Evolutionary conservation across 2,797 vertebrate species (phyloP).

Genomic region (Alosa sapidissima): DNA sequence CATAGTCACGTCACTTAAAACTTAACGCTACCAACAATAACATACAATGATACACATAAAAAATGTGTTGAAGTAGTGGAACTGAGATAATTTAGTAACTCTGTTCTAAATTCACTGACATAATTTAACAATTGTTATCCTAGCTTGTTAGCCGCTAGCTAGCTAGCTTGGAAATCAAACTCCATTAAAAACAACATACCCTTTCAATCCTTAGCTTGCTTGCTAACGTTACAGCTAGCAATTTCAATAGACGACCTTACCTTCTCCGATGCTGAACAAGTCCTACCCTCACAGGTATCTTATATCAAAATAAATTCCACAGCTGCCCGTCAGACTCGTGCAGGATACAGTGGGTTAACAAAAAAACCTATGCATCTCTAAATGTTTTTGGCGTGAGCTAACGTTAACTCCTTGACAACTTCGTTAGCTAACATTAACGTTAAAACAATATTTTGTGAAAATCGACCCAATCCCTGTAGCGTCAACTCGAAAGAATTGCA

Average conservation of each 20-base stretch:
- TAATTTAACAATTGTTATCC: background rate
- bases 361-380: background rate
- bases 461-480: background rate
- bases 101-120: background rate
- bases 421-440: background rate
- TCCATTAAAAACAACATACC: background rate
- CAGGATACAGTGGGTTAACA: background rate
- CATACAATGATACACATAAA: background rate
- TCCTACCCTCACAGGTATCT: background rate
- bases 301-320: background rate
- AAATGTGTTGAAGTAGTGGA: background rate
- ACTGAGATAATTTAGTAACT: background rate
- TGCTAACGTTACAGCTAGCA: background rate
- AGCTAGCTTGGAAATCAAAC: conserved; percentile 7
- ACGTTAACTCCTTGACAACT: conserved; percentile 1
- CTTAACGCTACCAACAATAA: background rate
- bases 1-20: background rate
- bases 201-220: background rate
- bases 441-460: background rate
- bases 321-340: background rate
- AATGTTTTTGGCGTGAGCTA: background rate
- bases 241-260: background rate
- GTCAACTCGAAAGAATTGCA: background rate
- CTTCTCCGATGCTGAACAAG: background rate
- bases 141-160: conserved; percentile 4